These are phyloP conservation scores for Hippopotamus amphibius DNA, from an alignment of 2,113 vertebrate species.

Conservation along the genomic window DNA sequence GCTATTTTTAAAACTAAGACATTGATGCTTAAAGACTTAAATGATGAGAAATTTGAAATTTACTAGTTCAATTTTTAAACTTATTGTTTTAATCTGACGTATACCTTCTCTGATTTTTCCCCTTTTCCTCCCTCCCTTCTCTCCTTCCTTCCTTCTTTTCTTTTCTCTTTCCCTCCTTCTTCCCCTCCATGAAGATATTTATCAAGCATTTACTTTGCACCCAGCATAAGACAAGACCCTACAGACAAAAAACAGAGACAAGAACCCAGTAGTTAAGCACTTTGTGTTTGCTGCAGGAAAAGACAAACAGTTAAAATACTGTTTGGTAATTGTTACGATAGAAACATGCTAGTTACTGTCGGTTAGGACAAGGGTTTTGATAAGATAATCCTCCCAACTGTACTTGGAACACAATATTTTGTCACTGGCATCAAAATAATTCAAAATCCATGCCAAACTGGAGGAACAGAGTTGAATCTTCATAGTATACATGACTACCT, in stretches of 20 bases:
- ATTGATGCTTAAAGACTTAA: slow-evolving; percentile 31
- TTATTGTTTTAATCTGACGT: background rate
- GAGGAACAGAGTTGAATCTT: background rate
- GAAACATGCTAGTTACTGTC: background rate
- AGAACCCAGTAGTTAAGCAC: background rate
- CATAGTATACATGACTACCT: background rate
- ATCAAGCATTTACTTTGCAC: background rate
- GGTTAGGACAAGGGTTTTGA: background rate
- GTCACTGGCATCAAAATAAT: background rate
- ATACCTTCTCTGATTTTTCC: background rate
- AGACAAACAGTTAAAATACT: background rate
- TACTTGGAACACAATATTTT: background rate
- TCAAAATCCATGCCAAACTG: slow-evolving; percentile 3
- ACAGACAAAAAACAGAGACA: background rate
- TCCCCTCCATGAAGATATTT: background rate
- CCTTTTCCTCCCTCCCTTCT: background rate
- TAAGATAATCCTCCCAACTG: background rate
- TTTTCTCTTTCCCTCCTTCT: background rate
- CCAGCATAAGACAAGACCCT: background rate
- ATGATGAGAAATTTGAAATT: slow-evolving; percentile 38
- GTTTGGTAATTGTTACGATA: background rate
- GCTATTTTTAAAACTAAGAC: background rate
- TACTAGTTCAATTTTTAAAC: background rate
- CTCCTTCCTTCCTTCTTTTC: background rate
- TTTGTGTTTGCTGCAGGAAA: background rate